These are phyloP conservation scores for Limanda limanda DNA, from an alignment of 2,113 vertebrate genomes.

Conservation along the genomic window DNA sequence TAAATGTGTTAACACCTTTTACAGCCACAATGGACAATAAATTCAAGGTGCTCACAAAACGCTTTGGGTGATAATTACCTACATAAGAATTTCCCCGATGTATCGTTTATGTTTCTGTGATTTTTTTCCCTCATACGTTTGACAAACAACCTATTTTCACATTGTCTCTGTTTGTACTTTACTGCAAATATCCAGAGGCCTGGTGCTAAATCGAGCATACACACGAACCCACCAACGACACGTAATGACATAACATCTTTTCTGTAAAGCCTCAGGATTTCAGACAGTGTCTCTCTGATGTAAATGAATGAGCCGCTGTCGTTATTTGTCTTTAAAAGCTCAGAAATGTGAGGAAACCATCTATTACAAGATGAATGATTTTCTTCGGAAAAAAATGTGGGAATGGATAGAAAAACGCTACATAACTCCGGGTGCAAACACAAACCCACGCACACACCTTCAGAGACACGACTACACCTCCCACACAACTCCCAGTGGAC, in stretches of 20 bases:
- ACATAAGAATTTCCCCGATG: neutral
- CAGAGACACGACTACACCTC: neutral
- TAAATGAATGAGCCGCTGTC: conserved; percentile 16
- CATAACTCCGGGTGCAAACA: neutral
- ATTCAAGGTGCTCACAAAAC: conserved; percentile 22
- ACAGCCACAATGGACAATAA: neutral
- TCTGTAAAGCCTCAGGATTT: conserved; percentile 37
- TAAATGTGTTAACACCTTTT: neutral
- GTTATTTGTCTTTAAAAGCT: conserved; percentile 24
- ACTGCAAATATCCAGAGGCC: conserved; percentile 49
- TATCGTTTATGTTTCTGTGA: conserved; percentile 24
- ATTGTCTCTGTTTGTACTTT: conserved; percentile 23
- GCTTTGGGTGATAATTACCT: conserved; percentile 6
- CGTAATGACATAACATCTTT: conserved; percentile 45
- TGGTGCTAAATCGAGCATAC: conserved; percentile 52
- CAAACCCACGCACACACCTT: neutral
- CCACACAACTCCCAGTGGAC: conserved; percentile 11
- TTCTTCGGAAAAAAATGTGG: conserved; percentile 2
- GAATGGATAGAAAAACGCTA: neutral
- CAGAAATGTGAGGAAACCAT: neutral
- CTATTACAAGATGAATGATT: neutral
- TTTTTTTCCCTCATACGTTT: conserved; percentile 31
- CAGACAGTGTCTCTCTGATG: conserved; percentile 9
- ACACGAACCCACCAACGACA: conserved; percentile 35
- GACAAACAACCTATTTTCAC: conserved; percentile 50